phyloP scores from a whole-genome alignment of 1,140 invertebrate species.

The Cyclina sinensis region DNA sequence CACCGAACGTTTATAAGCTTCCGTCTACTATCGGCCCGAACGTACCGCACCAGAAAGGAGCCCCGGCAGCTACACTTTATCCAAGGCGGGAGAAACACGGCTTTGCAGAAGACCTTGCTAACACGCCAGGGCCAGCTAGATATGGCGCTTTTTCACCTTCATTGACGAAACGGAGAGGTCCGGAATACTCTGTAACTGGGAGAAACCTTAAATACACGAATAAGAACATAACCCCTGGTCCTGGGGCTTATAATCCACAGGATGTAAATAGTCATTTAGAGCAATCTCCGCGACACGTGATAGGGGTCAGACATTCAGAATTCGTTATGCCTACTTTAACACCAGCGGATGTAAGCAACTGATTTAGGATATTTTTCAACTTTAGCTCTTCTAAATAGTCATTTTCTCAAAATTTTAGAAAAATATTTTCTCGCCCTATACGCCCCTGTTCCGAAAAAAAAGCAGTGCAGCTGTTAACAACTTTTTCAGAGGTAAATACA shows the following conservation, averaged over 20 bases:
- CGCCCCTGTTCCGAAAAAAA: too few relatives aligned
- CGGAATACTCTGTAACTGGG: conserved; percentile 51
- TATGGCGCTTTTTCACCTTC: conserved; percentile 30
- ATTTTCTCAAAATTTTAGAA: too few relatives aligned
- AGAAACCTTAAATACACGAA: not conserved
- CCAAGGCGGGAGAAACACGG: conserved; percentile 17
- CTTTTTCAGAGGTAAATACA: too few relatives aligned
- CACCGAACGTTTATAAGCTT: conserved; percentile 50
- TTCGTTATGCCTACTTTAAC: conserved; percentile 55
- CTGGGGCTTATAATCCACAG: conserved; percentile 60
- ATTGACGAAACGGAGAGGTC: conserved; percentile 33
- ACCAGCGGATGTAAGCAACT: conserved; percentile 22
- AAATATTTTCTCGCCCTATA: too few relatives aligned
- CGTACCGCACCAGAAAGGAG: conserved; percentile 47
- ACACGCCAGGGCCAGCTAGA: conserved; percentile 50
- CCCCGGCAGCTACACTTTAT: not conserved
- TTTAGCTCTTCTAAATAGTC: too few relatives aligned
- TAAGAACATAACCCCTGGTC: conserved; percentile 45
- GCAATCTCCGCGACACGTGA: conserved; percentile 38
- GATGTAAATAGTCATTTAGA: conserved; percentile 59
- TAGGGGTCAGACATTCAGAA: conserved; percentile 57
- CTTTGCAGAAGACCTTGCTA: conserved; percentile 63
- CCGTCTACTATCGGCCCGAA: conserved; percentile 43
- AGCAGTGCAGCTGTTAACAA: too few relatives aligned
- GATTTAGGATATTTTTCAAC: too few relatives aligned